phyloP scores from a whole-genome alignment of 2,113 vertebrate species.

The Andinoacara biseriatus region DNA sequence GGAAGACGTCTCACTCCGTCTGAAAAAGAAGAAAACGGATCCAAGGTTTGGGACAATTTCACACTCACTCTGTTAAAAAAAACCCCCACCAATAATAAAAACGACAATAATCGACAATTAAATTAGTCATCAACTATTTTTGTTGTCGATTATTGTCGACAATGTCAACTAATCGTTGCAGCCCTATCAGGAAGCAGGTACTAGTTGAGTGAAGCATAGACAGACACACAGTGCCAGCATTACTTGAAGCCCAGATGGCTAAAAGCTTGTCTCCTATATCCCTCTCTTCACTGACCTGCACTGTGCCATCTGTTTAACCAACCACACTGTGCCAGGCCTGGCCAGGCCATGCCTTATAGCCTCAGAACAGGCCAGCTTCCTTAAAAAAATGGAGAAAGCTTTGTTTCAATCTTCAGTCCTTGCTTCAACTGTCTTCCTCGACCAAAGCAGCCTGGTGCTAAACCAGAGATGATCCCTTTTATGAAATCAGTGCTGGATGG shows the following conservation, averaged over 20 bases:
- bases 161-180: no score
- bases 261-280: slow-evolving; percentile 35
- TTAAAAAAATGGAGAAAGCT: slow-evolving; percentile 15
- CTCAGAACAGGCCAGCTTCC: slow-evolving; percentile 10
- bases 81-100: no score
- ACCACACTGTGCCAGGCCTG: slow-evolving; percentile 27
- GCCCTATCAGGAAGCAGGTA: neutral
- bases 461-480: neutral
- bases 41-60: no score
- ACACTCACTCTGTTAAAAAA: no score
- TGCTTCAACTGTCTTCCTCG: slow-evolving; percentile 11
- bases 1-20: no score
- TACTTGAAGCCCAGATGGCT: slow-evolving; percentile 62
- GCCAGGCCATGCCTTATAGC: slow-evolving; percentile 34
- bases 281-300: slow-evolving; percentile 37
- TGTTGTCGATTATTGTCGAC: no score
- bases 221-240: slow-evolving; percentile 4
- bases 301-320: slow-evolving; percentile 70
- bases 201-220: neutral
- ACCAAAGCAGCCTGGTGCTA: slow-evolving; percentile 7
- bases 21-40: no score
- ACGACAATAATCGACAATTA: no score
- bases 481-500: neutral
- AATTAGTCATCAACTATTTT: no score
- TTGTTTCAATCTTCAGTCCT: slow-evolving; percentile 33